Conservation (phyloP, 2,797 vertebrate genomes). For the Poeciliopsis paucimaculata region DNA sequence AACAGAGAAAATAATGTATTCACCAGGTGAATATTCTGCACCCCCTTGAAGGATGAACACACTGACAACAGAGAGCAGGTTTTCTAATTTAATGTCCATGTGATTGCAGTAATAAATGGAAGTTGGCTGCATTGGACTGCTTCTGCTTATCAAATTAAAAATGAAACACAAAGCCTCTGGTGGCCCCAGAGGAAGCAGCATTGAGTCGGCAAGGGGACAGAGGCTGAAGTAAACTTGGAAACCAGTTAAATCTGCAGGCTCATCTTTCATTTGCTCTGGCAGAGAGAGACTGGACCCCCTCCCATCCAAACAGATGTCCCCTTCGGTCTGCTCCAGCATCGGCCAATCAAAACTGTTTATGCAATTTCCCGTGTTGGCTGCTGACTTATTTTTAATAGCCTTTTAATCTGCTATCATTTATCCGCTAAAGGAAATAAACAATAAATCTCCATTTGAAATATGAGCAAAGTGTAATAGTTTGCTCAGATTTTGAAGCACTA, state of each 20-base stretch:
- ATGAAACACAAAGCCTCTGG: not conserved
- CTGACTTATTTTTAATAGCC: not conserved
- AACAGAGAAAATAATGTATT: not conserved
- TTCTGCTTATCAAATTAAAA: conserved; percentile 3
- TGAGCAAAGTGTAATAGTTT: not conserved
- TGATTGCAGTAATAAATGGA: conserved; percentile 4
- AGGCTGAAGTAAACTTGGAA: conserved; percentile 1
- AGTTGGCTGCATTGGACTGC: not conserved
- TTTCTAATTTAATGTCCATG: conserved; percentile 1
- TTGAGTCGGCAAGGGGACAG: not conserved
- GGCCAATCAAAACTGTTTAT: not conserved
- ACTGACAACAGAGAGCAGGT: not conserved
- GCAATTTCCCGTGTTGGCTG: not conserved
- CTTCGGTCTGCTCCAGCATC: not conserved
- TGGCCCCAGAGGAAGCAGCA: not conserved
- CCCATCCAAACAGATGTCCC: conserved; percentile 8
- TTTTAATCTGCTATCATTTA: conserved; percentile 6
- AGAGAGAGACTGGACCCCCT: conserved; percentile 3
- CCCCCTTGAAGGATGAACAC: not conserved
- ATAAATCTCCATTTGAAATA: not conserved
- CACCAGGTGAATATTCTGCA: not conserved
- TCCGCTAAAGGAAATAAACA: not conserved
- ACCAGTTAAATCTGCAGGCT: not conserved
- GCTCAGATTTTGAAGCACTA: not conserved
- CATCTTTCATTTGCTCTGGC: conserved; percentile 14